phyloP scores from a whole-genome alignment of 2,797 vertebrate species.

The Coluber constrictor region DNA sequence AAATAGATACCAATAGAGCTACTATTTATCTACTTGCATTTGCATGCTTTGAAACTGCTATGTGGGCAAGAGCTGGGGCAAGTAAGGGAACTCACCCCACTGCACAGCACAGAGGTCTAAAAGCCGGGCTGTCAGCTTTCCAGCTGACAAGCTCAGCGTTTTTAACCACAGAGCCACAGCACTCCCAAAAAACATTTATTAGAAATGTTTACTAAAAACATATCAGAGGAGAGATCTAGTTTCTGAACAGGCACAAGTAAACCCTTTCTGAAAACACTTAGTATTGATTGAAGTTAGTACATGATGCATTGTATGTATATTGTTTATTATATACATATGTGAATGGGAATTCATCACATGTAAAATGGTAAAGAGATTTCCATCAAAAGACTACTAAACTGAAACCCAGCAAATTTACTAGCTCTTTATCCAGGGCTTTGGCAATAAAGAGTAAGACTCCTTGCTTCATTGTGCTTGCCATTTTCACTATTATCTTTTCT shows the following conservation, averaged over 20 bases:
- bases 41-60: not conserved
- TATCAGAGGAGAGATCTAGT: not conserved
- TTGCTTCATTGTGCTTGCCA: not conserved
- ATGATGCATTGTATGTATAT: not conserved
- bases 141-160: not conserved
- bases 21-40: not conserved
- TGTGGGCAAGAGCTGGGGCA: no score
- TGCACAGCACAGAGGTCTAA: not conserved
- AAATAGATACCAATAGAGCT: not conserved
- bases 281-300: not conserved
- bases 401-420: not conserved
- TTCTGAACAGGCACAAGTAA: not conserved
- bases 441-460: not conserved
- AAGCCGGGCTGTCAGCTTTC: not conserved
- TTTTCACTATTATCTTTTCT: not conserved
- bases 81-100: not conserved
- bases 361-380: not conserved
- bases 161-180: not conserved
- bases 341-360: not conserved
- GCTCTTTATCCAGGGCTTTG: not conserved
- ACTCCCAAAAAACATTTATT: not conserved
- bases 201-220: not conserved
- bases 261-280: not conserved
- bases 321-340: not conserved
- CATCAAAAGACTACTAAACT: not conserved